Evolutionary conservation across 2,797 vertebrate species (phyloP).

Genomic region (Spea hammondii): DNA sequence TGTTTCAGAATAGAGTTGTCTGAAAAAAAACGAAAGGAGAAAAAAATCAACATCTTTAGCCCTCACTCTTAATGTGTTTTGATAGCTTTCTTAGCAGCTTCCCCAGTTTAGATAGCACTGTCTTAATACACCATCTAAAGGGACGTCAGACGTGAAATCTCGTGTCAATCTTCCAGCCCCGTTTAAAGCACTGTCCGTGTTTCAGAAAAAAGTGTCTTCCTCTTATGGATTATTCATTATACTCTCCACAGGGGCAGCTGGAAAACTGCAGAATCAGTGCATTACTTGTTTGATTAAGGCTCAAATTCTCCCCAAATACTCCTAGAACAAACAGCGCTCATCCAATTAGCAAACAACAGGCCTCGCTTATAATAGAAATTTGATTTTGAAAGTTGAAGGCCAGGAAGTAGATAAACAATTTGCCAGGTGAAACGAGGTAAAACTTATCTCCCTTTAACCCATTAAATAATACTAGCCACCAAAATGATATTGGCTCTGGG

Average conservation of each 20-base stretch:
- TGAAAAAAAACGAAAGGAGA: too few relatives aligned
- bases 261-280: neutral
- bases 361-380: conserved; percentile 36
- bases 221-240: conserved; percentile 8
- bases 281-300: conserved; percentile 16
- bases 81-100: conserved; percentile 40
- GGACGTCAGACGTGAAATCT: conserved; percentile 39
- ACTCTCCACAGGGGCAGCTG: conserved; percentile 14
- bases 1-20: too few relatives aligned
- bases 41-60: conserved; percentile 4
- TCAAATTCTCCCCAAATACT: conserved; percentile 21
- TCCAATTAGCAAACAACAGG: conserved; percentile 32
- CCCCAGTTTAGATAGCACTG: conserved; percentile 33
- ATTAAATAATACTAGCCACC: neutral
- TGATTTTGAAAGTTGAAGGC: conserved; percentile 45
- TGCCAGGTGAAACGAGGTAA: neutral
- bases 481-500: neutral
- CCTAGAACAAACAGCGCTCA: neutral
- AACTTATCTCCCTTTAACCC: conserved; percentile 16
- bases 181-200: conserved; percentile 45
- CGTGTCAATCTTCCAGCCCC: conserved; percentile 34
- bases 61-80: conserved; percentile 21
- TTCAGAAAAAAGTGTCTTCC: conserved; percentile 27
- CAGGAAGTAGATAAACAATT: conserved; percentile 32
- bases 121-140: conserved; percentile 39